A percentile compares a stretch with the other conserved stretches of the same genome.
Evolutionary conservation across 2,113 vertebrate species (phyloP).

Genomic region (Mionectes macconnelli): DNA sequence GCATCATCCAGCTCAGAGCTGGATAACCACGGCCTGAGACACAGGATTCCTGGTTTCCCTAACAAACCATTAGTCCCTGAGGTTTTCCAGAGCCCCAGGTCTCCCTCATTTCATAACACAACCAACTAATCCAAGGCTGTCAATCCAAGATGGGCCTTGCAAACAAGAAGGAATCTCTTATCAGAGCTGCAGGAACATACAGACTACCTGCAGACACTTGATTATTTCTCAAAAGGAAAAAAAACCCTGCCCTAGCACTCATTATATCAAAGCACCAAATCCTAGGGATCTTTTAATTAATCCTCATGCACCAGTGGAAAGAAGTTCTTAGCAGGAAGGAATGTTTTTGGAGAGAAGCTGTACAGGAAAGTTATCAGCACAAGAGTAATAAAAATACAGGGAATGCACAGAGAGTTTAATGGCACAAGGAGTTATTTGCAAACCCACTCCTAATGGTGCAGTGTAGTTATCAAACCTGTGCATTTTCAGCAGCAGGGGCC

Average conservation of each 20-base stretch:
- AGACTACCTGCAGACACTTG: neutral
- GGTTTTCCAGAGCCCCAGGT: neutral
- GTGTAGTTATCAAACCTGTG: neutral
- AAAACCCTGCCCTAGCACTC: neutral
- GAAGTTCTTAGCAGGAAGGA: neutral
- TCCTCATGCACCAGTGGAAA: neutral
- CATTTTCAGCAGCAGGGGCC: fast-evolving
- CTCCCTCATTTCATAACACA: neutral
- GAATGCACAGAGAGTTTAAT: neutral
- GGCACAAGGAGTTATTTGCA: neutral
- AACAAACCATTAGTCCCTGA: neutral
- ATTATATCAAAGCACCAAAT: neutral
- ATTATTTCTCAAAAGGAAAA: neutral
- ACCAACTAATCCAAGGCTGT: neutral
- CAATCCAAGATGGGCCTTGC: neutral
- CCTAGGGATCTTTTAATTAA: neutral
- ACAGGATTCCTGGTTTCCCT: neutral
- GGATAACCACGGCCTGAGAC: neutral
- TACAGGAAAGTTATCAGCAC: neutral
- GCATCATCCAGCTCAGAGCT: neutral
- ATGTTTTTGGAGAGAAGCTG: neutral
- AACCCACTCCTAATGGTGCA: neutral
- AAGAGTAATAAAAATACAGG: neutral
- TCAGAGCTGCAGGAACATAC: neutral
- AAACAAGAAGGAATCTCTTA: neutral